Percentiles rank a stretch among this genome's conserved stretches.
Conservation (phyloP, 2,888 invertebrate genomes). For the Eupithecia subfuscata region DNA sequence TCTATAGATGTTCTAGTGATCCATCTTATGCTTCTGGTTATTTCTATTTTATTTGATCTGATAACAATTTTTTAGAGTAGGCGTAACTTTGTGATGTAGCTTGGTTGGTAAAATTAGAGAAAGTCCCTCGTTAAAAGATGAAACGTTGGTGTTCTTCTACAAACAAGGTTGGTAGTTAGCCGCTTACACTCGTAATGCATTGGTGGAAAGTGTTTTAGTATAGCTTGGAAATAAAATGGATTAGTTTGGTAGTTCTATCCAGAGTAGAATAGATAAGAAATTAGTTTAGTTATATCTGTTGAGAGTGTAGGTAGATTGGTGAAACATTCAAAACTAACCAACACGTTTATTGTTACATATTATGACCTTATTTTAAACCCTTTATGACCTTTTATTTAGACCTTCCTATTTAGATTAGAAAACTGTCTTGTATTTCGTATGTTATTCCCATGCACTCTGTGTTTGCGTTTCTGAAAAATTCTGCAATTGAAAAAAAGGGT, state of each 20-base stretch:
- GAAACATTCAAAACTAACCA: neutral
- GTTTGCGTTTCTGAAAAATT: neutral
- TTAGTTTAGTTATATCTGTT: neutral
- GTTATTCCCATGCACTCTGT: neutral
- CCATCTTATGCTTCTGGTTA: slow-evolving; percentile 65
- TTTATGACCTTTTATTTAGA: neutral
- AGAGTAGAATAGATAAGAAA: neutral
- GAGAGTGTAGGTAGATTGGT: neutral
- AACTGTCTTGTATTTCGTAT: neutral
- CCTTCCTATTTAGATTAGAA: neutral
- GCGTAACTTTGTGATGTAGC: neutral
- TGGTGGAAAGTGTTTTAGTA: neutral
- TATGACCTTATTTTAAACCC: too few relatives aligned
- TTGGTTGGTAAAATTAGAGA: neutral
- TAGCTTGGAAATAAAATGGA: neutral
- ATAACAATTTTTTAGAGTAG: neutral
- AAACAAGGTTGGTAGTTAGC: neutral
- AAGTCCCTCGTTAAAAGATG: neutral
- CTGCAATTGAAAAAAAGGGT: neutral
- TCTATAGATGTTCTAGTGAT: slow-evolving; percentile 68
- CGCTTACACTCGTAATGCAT: neutral
- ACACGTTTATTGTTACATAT: neutral
- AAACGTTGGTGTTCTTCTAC: neutral
- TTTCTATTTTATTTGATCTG: neutral
- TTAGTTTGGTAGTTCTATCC: neutral